Evolutionary conservation across 2,888 invertebrate genomes (phyloP), one percentile per base, ranked within the genome.

Genomic region (Lumbricus terrestris): DNA sequence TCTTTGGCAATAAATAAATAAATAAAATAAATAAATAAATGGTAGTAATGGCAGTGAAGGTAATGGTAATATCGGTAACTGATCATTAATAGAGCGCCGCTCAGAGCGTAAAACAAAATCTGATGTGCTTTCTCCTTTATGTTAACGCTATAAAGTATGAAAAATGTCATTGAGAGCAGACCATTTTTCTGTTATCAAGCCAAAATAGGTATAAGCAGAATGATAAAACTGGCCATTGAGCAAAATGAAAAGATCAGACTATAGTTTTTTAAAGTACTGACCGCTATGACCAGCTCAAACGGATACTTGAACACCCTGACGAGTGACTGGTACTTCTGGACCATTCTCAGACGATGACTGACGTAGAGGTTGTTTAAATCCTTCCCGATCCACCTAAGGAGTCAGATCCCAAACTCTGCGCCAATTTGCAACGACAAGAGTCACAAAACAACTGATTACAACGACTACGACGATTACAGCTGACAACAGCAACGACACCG

Each of bases 231-330:
- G n/a, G n/a, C n/a, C n/a, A n/a, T n/a, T n/a, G n/a, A n/a, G n/a
- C n/a, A n/a, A n/a, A n/a, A n/a, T n/a, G n/a, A n/a, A 47, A 47
- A 20, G 47, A 23, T 23, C 47, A 20, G 23, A 20, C 20, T 47
- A 23, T 54, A 3, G 6, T n/a, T n/a, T n/a, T n/a, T n/a, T n/a
- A n/a, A n/a, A n/a, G n/a, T n/a, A n/a, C n/a, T n/a, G n/a, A n/a
- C n/a, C n/a, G n/a, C n/a, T 98, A 98, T 98, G 93, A 98, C 98
- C 95, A 98, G 96, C 95, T 98, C 98, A 95, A 98, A 98, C 90
- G 98, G 97, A 95, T 97, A 97, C 95, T 98, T 98, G 96, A 98
- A 98, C 93, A 98, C 97, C 96, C 98, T 96, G 90, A 98, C 97
- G 93, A 98, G 98, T 92, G 98, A 97, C 95, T 97, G 97, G 96